Conservation (phyloP, 2,113 vertebrate species). For the Elephantulus edwardii region DNA sequence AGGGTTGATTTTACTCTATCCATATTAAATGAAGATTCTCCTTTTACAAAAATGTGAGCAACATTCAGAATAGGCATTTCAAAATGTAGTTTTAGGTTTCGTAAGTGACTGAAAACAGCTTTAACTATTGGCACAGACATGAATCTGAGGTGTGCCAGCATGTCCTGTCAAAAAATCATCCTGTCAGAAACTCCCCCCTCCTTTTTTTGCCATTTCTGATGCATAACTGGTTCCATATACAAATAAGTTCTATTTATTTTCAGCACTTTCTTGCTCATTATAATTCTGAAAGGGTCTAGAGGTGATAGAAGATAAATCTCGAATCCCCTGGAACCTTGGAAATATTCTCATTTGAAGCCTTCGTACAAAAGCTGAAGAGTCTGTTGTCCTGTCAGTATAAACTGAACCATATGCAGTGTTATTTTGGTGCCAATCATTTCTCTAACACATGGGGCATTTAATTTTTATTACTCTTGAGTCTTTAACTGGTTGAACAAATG, state of each 20-base stretch:
- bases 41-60: constrained; percentile 55
- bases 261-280: constrained; percentile 65
- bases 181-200: constrained; percentile 69
- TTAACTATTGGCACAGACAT: constrained; percentile 54
- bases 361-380: constrained; percentile 52
- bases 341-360: constrained; percentile 70
- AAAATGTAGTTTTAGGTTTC: constrained; percentile 58
- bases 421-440: constrained; percentile 58
- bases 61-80: constrained; percentile 53
- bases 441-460: constrained; percentile 60
- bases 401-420: constrained; percentile 49
- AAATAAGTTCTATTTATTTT: constrained; percentile 72
- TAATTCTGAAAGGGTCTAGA: constrained; percentile 53
- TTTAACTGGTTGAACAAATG: constrained; percentile 57
- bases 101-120: constrained; percentile 69
- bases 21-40: constrained; percentile 22
- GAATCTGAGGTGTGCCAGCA: constrained; percentile 63
- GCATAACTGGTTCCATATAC: constrained; percentile 73
- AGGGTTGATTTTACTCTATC: not conserved
- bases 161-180: constrained; percentile 75
- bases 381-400: constrained; percentile 48
- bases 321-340: constrained; percentile 53
- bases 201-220: constrained; percentile 78
- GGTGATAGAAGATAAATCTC: constrained; percentile 62
- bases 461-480: constrained; percentile 60